Evolutionary conservation across 2,113 vertebrate species (phyloP), one percentile per base, ranked within the genome.

Genomic region (Pachyramphus minor): DNA sequence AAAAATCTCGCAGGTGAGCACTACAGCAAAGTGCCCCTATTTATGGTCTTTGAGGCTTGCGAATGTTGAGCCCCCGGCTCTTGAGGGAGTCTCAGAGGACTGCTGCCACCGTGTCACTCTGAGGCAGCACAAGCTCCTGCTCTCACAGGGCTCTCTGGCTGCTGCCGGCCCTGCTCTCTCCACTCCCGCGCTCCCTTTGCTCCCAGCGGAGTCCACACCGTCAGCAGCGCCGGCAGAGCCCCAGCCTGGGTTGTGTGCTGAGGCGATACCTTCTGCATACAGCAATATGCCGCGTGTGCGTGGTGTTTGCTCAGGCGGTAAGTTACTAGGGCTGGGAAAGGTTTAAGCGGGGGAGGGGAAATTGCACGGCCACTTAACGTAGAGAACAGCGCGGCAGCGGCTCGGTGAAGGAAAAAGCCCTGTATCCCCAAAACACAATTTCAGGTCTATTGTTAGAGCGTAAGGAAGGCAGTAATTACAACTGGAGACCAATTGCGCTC

Each of bases 381-480:
- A 31, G 63, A 78, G 72, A 47, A 12, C 80, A n/a, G 37, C 35
- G 4, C 47, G 60, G 50, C 59, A 49, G 39, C 24, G 56, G 68
- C 47, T 58, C 35, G 69, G 5, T 14, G 33, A 77, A 81, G 80
- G 76, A 93, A 76, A 94, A 76, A 94, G 74, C 58, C 53, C 89
- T 11, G 1, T 45, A 55, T 87, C 53, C 66, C 81, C 14, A 5
- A 87, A 87, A 87, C 80, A 91, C 62, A 35, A 79, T 90, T 92
- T 84, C 68, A 85, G 62, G 85, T 75, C 81, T 83, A 89, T 92
- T 95, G 84, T 91, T 82, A 19, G 84, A 66, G 53, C 14, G 4
- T 20, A 59, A 59, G 94, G 59, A 91, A 95, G 84, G 67, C 87
- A 84, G 77, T 85, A 96, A 95, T 95, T 94, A 95, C 11, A 47